Conservation (phyloP, 2,113 vertebrate genomes). For the Dasyornis broadbenti region DNA sequence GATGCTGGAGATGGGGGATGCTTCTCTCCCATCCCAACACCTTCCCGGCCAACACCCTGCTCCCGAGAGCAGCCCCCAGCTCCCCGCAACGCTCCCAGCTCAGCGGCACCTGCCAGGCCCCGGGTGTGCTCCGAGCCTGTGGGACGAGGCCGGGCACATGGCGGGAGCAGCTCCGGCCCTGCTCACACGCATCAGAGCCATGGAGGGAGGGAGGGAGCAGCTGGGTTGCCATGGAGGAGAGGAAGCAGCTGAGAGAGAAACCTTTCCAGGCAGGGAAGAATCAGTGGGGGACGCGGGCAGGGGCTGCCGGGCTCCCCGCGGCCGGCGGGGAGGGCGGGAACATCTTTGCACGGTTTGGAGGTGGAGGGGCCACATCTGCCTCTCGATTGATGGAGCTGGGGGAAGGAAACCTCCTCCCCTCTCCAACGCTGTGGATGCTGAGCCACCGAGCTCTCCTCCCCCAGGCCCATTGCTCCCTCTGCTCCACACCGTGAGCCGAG, state of each 20-base stretch:
- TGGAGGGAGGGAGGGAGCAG: not conserved
- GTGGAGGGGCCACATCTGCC: not conserved
- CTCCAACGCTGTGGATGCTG: not conserved
- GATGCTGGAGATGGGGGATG: not conserved
- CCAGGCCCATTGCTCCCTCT: not conserved
- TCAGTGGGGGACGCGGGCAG: not conserved
- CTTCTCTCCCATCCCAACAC: not conserved
- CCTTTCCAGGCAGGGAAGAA: not conserved
- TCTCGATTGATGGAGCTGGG: not conserved
- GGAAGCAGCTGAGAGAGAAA: slow-evolving; percentile 38
- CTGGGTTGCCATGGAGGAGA: slow-evolving; percentile 49
- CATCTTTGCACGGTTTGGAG: not conserved
- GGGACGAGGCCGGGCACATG: not conserved
- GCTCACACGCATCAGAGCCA: not conserved
- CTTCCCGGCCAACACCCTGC: not conserved
- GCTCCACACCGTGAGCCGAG: not conserved
- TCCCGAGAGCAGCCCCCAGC: not conserved
- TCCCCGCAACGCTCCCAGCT: rapidly evolving
- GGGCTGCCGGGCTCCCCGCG: not conserved
- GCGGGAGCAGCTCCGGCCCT: not conserved
- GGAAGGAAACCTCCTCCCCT: not conserved
- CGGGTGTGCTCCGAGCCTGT: rapidly evolving
- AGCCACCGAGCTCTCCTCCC: rapidly evolving
- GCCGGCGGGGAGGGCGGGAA: not conserved
- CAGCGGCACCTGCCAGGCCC: not conserved